Conservation (phyloP, 2,113 vertebrate genomes). For the Sinosuthora webbiana region DNA sequence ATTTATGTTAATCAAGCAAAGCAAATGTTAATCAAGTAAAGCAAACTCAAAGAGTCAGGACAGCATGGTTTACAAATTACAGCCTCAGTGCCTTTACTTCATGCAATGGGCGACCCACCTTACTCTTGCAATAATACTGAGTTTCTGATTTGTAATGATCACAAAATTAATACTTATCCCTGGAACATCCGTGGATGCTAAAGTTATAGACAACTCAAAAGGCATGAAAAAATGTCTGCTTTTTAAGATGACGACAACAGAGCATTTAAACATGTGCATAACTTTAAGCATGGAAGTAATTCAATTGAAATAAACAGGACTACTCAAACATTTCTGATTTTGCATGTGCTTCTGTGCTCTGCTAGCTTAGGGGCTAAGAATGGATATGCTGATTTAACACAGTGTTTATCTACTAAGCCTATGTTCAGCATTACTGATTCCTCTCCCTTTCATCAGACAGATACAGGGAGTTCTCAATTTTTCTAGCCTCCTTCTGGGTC, state of each 20-base stretch:
- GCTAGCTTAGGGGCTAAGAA: slow-evolving; percentile 51
- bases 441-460: slow-evolving; percentile 26
- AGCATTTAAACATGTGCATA: neutral
- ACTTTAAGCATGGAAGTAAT: neutral
- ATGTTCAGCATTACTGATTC: slow-evolving; percentile 39
- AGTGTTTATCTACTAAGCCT: slow-evolving; percentile 50
- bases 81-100: neutral
- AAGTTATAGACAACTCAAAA: neutral
- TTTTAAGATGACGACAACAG: neutral
- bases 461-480: slow-evolving; percentile 10
- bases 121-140: neutral
- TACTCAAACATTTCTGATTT: slow-evolving; percentile 14
- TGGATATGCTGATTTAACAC: slow-evolving; percentile 27
- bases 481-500: slow-evolving; percentile 7
- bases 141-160: neutral
- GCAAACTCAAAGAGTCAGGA: neutral
- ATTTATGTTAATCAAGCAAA: neutral
- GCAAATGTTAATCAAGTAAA: neutral
- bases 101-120: neutral
- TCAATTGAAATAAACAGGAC: slow-evolving; percentile 25
- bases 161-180: neutral
- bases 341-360: slow-evolving; percentile 2
- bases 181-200: neutral
- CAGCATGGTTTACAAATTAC: neutral
- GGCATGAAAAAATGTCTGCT: neutral